These are phyloP conservation scores for Meiosimyza decipiens DNA, from an alignment of 2,888 invertebrate genomes.

Conservation along the genomic window DNA sequence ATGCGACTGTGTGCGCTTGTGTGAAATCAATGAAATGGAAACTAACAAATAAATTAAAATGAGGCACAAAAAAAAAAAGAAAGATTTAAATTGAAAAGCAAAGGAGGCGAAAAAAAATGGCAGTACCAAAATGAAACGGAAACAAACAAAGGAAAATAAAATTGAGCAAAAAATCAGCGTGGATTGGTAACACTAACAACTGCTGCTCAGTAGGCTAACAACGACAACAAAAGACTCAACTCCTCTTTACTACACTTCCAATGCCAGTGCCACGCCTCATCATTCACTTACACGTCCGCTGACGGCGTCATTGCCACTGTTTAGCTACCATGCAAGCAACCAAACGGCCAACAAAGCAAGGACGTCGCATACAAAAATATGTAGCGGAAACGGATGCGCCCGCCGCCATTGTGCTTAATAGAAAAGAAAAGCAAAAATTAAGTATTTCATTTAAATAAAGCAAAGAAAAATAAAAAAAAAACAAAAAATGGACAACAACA, in stretches of 20 bases:
- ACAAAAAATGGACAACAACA: not conserved
- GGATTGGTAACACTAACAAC: slow-evolving; percentile 17
- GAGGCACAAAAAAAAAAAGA: slow-evolving; percentile 20
- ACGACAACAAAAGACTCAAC: not conserved
- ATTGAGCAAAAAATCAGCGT: slow-evolving; percentile 10
- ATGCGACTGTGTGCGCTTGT: slow-evolving; percentile 49
- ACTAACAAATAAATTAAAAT: slow-evolving; percentile 56
- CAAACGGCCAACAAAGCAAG: not conserved
- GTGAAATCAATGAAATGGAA: slow-evolving; percentile 61
- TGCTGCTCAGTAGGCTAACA: not conserved
- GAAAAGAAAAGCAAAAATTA: slow-evolving; percentile 35
- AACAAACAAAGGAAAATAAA: slow-evolving; percentile 18
- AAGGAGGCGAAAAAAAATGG: slow-evolving; percentile 34
- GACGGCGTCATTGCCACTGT: not conserved
- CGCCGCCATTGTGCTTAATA: slow-evolving; percentile 40
- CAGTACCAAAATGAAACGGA: slow-evolving; percentile 15
- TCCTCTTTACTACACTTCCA: not conserved
- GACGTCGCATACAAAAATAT: not conserved
- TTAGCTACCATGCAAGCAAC: not conserved
- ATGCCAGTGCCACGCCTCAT: not conserved
- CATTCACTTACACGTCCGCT: not conserved
- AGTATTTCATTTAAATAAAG: slow-evolving; percentile 31
- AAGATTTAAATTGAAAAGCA: slow-evolving; percentile 38
- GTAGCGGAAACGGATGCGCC: slow-evolving; percentile 46
- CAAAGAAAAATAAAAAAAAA: not conserved